A percentile compares a stretch with the other conserved stretches of the same genome.
These are phyloP conservation scores for Phyllotis vaccarum DNA, from an alignment of 2,797 vertebrate genomes.

Conservation along the genomic window DNA sequence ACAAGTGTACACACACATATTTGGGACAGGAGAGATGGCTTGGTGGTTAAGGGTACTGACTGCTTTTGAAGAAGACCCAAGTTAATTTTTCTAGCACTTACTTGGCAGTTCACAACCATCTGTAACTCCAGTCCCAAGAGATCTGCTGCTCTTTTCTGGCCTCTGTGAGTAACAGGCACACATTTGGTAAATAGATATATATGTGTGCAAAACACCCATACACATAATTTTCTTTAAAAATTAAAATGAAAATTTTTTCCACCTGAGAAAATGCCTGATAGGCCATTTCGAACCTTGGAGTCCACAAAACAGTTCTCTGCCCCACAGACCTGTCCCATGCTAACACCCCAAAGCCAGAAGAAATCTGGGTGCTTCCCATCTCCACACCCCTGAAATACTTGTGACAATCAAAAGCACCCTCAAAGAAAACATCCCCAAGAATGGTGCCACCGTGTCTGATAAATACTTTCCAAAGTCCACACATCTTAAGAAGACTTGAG, in stretches of 20 bases:
- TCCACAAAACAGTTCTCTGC: not conserved
- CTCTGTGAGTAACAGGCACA: not conserved
- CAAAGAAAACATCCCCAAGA: not conserved
- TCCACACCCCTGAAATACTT: not conserved
- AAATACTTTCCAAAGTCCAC: not conserved
- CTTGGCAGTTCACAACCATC: not conserved
- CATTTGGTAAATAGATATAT: not conserved
- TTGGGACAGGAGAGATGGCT: not conserved
- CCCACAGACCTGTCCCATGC: not conserved
- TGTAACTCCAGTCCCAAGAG: not conserved
- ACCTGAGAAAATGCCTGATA: not conserved
- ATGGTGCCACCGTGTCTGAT: not conserved
- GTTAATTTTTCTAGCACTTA: not conserved
- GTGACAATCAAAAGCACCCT: not conserved
- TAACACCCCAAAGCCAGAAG: not conserved
- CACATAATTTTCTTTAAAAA: not conserved
- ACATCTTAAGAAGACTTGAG: not conserved
- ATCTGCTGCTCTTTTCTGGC: not conserved
- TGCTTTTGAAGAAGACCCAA: not conserved
- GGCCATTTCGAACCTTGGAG: not conserved
- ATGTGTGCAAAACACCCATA: not conserved
- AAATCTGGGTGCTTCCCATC: not conserved
- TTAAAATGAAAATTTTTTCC: not conserved
- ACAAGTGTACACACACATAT: not conserved
- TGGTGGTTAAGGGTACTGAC: not conserved